Conservation (phyloP, 2,888 invertebrate species). For the Agrochola lychnidis region DNA sequence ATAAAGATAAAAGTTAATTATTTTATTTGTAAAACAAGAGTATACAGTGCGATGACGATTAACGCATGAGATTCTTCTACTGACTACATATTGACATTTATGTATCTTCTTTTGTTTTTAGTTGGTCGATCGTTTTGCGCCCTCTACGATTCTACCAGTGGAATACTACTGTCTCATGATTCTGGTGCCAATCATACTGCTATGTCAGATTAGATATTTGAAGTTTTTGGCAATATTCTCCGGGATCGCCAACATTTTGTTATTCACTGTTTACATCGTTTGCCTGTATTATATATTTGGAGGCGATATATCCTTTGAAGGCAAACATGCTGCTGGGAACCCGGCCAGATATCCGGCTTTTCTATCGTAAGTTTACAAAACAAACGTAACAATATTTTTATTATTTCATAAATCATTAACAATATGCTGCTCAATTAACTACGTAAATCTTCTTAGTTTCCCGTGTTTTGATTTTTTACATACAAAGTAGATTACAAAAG, state of each 20-base stretch:
- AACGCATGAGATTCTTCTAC: background rate
- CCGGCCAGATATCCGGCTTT: conserved; percentile 94
- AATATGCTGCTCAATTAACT: too few species aligned
- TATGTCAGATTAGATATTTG: conserved; percentile 92
- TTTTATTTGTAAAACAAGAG: background rate
- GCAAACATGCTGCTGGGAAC: conserved; percentile 89
- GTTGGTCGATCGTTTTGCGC: conserved; percentile 83
- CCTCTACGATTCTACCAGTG: conserved; percentile 77
- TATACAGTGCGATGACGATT: too few species aligned
- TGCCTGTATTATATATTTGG: conserved; percentile 96
- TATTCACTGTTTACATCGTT: conserved; percentile 94
- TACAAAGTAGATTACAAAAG: too few species aligned
- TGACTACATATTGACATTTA: too few species aligned
- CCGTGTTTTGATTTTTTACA: too few species aligned
- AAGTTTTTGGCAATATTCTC: conserved; percentile 97
- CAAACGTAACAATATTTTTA: background rate
- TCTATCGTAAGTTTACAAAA: conserved; percentile 90
- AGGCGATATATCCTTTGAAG: conserved; percentile 82
- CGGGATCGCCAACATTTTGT: conserved; percentile 95
- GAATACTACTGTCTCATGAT: conserved; percentile 86
- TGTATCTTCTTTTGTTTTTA: conserved; percentile 72
- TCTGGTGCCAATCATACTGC: conserved; percentile 80
- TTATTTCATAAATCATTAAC: background rate
- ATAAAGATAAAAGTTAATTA: conserved; percentile 1
- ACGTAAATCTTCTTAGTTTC: background rate